Base-by-base conservation (phyloP, 2,888 invertebrate genomes). In the Harpagoxenus sublaevis region DNA sequence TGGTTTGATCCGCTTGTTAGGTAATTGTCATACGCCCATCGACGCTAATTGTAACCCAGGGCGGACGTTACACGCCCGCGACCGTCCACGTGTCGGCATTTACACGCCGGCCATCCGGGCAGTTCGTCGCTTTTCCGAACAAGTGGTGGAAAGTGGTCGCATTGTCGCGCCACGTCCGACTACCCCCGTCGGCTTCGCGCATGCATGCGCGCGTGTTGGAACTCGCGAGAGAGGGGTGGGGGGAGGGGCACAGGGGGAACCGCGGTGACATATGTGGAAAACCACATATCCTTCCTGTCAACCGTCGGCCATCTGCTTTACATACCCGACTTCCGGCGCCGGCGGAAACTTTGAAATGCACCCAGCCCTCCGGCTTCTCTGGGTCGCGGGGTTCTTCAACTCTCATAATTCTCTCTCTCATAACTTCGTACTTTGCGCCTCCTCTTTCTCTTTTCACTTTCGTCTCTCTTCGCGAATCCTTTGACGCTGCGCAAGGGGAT, bases 251-350 rank as follows among this genome's bases (percentile, higher is more conserved):
- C 23, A 23, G 23, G 23, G 23, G 23, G 23, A 23, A 9, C 5
- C 51, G 57, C 85, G 68, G 62, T 65, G 90, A 87, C 89, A 90
- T 87, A 87, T 90, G 92, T 91, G 90, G 89, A 89, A 90, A 90
- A 93, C 93, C 93, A 83, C 92, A 92, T 90, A 91, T 92, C 92
- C 92, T 93, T 92, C 92, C 93, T 90, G 91, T 89, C 90, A 86
- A 88, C 89, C 90, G 88, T 86, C 78, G 65, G 78, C 93, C 93
- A 93, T 92, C 92, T 93, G 93, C 88, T 89, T 89, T 85, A 86
- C 83, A 65, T 79, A 83, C 60, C 84, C 84, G 87, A 85, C 87
- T 91, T 92, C 92, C 92, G 90, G 83, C 68, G 84, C 39, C 66
- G 35, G 60, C 45, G 70, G 53, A 55, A 85, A 85, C 85, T 84